A percentile compares a stretch with the other conserved stretches of the same genome.
Evolutionary conservation across 2,888 invertebrate species (phyloP).

Genomic region (Dicranocentrus wangi): DNA sequence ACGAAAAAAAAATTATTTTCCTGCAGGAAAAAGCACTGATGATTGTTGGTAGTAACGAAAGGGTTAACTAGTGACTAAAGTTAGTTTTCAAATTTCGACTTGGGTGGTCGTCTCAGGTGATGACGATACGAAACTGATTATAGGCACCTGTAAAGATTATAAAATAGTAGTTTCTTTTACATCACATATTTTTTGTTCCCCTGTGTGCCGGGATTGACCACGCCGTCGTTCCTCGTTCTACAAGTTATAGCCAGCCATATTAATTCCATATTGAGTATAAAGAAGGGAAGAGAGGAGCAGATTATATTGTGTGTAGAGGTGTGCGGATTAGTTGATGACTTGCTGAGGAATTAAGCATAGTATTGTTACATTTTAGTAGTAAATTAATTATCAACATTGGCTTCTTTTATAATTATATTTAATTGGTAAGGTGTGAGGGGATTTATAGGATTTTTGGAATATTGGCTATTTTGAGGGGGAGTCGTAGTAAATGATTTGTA

Average conservation of each 20-base stretch:
- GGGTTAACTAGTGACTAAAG: constrained; percentile 1
- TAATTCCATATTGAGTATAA: constrained; percentile 50
- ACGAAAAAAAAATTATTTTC: too few relatives aligned
- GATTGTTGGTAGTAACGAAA: neutral
- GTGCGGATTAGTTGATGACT: constrained; percentile 4
- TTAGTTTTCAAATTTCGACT: too few relatives aligned
- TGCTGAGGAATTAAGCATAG: neutral
- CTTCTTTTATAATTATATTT: too few relatives aligned
- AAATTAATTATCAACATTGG: too few relatives aligned
- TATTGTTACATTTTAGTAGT: neutral
- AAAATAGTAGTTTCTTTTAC: neutral
- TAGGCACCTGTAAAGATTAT: constrained; percentile 20
- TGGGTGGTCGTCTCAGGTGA: too few relatives aligned
- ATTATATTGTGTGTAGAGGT: too few relatives aligned
- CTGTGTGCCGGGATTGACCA: constrained; percentile 35
- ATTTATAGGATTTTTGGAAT: neutral
- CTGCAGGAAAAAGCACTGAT: too few relatives aligned
- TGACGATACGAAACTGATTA: constrained; percentile 25
- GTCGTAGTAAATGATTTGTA: too few relatives aligned
- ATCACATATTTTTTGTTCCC: neutral
- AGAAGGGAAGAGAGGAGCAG: constrained; percentile 32
- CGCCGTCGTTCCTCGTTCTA: constrained; percentile 36
- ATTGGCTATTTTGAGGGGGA: too few relatives aligned
- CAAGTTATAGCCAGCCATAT: constrained; percentile 49
- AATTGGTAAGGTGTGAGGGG: neutral